Conservation (phyloP, 35 echinoderm and acorn worm species). For the Eucidaris tribuloides region DNA sequence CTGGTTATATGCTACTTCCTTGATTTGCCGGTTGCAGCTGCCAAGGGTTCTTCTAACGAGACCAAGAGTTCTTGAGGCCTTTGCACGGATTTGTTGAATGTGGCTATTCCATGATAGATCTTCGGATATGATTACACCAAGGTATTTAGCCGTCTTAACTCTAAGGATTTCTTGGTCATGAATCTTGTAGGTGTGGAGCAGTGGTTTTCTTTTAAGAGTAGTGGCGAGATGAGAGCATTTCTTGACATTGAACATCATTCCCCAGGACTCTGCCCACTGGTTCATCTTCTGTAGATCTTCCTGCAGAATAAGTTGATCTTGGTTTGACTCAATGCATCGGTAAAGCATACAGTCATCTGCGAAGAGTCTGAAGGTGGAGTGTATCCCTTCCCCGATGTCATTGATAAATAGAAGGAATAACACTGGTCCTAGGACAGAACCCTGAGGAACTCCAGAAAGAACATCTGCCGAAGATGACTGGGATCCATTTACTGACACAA, state of each 20-base stretch:
- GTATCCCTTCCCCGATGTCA: slow-evolving; percentile 10
- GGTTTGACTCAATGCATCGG: not conserved
- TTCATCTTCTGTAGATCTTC: slow-evolving; percentile 22
- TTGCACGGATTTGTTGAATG: not conserved
- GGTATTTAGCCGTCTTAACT: slow-evolving; percentile 16
- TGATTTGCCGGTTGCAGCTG: slow-evolving; percentile 27
- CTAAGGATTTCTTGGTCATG: slow-evolving; percentile 1
- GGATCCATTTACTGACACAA: slow-evolving; percentile 2
- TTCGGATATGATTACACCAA: slow-evolving; percentile 32
- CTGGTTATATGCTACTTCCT: slow-evolving; percentile 9
- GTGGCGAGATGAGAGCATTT: slow-evolving; percentile 32
- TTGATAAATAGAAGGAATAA: slow-evolving; percentile 43
- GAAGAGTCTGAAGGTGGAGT: slow-evolving; percentile 21
- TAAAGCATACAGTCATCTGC: slow-evolving; percentile 52
- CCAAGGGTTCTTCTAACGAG: slow-evolving; percentile 26
- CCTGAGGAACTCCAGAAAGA: slow-evolving; percentile 49
- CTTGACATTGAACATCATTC: slow-evolving; percentile 28
- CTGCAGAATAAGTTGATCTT: slow-evolving; percentile 28
- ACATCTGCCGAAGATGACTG: not conserved
- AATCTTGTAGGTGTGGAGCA: slow-evolving; percentile 5
- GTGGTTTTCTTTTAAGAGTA: slow-evolving; percentile 34
- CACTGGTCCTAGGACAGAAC: slow-evolving; percentile 35
- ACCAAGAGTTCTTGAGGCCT: not conserved
- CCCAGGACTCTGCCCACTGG: slow-evolving; percentile 21
- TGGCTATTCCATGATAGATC: slow-evolving; percentile 35